Percentiles rank a stretch among this genome's conserved stretches.
Conservation (phyloP, 2,888 invertebrate genomes). For the Steinernema hermaphroditum region DNA sequence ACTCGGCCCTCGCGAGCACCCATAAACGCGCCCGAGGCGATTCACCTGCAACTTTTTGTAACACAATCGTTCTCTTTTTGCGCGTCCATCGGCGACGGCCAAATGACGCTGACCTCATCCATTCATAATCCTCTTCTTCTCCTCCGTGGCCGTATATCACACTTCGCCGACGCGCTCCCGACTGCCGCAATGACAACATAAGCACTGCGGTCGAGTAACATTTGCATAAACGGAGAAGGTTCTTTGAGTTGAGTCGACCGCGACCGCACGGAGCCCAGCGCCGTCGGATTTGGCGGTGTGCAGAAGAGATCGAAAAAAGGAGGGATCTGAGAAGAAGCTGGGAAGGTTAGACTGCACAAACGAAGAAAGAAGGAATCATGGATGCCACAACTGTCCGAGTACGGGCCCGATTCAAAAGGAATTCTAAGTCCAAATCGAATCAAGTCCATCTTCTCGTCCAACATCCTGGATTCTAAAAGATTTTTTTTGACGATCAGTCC, state of each 20-base stretch:
- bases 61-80: conserved; percentile 1
- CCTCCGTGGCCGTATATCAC: not conserved
- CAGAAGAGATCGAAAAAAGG: conserved; percentile 22
- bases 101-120: conserved; percentile 31
- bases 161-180: not conserved
- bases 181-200: conserved; percentile 29
- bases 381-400: not conserved
- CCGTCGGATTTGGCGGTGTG: not conserved
- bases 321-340: not conserved
- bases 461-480: no score
- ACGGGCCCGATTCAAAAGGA: no score
- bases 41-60: conserved; percentile 31
- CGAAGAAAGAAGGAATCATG: not conserved
- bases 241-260: not conserved
- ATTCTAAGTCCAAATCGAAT: no score
- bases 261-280: not conserved
- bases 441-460: no score
- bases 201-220: conserved; percentile 27
- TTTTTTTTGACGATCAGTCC: no score
- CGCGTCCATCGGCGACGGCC: conserved; percentile 11
- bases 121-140: conserved; percentile 29
- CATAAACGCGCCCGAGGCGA: not conserved
- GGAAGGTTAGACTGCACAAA: not conserved
- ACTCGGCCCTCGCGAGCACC: not conserved
- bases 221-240: conserved; percentile 18